Evolutionary conservation across 2,888 invertebrate genomes (phyloP).

Genomic region (Prenolepis imparis): DNA sequence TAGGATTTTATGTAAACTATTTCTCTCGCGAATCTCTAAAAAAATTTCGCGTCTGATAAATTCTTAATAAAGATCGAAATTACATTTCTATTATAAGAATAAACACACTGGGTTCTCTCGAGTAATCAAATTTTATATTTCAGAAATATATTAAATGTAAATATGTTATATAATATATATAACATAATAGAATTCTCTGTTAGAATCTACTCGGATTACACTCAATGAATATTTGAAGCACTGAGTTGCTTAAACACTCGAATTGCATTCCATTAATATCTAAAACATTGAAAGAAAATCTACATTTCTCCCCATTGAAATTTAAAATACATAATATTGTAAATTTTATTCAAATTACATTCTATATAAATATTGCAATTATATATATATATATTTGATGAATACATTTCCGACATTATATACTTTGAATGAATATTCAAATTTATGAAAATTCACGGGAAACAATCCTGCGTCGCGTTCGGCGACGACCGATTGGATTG

Average conservation of each 20-base stretch:
- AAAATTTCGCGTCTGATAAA: constrained; percentile 2
- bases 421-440: not conserved
- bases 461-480: not conserved
- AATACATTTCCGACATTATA: constrained; percentile 4
- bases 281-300: constrained; percentile 19
- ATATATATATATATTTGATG: not conserved
- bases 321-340: constrained; percentile 12
- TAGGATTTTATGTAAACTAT: constrained; percentile 13
- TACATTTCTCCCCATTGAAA: constrained; percentile 5
- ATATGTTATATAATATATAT: not conserved
- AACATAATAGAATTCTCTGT: not conserved
- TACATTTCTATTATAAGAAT: not conserved
- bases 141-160: constrained; percentile 36
- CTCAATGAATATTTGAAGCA: constrained; percentile 31
- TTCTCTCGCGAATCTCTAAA: not conserved
- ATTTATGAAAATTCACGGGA: constrained; percentile 26
- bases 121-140: constrained; percentile 25
- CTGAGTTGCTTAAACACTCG: not conserved
- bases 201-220: constrained; percentile 4
- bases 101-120: constrained; percentile 2
- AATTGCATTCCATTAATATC: constrained; percentile 30
- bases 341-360: constrained; percentile 14
- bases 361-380: constrained; percentile 24
- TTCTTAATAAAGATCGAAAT: constrained; percentile 13
- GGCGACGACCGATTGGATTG: constrained; percentile 8